A percentile compares a stretch with the other conserved stretches of the same genome.
These are phyloP conservation scores for Periplaneta americana DNA, from an alignment of 1,140 invertebrate genomes.

Conservation along the genomic window DNA sequence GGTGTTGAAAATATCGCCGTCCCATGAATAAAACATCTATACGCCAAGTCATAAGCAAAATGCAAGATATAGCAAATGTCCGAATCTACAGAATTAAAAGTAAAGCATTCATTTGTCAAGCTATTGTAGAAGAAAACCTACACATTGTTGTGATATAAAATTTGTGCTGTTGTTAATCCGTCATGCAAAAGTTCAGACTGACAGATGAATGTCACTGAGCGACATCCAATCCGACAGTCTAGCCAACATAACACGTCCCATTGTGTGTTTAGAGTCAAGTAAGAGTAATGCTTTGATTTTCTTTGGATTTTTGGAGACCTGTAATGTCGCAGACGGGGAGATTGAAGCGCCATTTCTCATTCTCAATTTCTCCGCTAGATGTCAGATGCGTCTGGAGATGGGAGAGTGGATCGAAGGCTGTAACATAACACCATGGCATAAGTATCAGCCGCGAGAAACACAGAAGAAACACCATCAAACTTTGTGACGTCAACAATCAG, in stretches of 20 bases:
- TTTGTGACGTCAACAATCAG: background rate
- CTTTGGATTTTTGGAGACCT: slow-evolving; percentile 40
- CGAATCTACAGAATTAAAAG: background rate
- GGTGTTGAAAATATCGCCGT: no score
- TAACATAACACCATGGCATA: slow-evolving; percentile 12
- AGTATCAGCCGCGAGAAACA: background rate
- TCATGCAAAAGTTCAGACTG: background rate
- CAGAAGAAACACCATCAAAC: background rate
- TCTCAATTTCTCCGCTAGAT: slow-evolving; percentile 26
- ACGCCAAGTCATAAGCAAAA: background rate
- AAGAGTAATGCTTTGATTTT: background rate
- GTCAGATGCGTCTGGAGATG: slow-evolving; percentile 9
- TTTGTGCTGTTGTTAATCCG: background rate
- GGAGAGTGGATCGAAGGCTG: slow-evolving; percentile 12
- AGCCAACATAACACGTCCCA: background rate
- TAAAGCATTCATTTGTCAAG: background rate
- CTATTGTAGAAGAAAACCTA: background rate
- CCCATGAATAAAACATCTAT: no score
- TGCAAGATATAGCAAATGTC: background rate
- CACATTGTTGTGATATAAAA: background rate
- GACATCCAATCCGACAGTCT: background rate
- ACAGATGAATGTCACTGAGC: background rate
- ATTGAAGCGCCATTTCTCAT: slow-evolving; percentile 58
- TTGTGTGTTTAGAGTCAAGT: background rate
- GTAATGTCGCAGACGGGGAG: slow-evolving; percentile 58